Conservation (phyloP, 23 tunicate species). For the Trididemnum miniatum region DNA sequence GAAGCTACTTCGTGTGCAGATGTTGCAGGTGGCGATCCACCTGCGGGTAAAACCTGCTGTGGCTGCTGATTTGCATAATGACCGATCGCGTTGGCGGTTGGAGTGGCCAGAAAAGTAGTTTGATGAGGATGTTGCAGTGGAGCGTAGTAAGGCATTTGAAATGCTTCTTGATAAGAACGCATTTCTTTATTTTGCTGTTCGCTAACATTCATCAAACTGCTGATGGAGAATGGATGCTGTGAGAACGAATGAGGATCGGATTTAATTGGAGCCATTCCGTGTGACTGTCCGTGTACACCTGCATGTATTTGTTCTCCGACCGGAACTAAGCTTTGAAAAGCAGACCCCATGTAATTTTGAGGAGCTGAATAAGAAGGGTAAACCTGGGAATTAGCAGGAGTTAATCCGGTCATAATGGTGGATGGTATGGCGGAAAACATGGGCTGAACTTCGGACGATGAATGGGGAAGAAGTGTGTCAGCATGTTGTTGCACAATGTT, state of each 20-base stretch:
- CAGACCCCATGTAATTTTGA: conserved; percentile 29
- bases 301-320: conserved; percentile 54
- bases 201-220: conserved; percentile 55
- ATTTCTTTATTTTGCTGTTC: conserved; percentile 73
- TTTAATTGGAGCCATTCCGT: too few relatives aligned
- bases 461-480: not conserved
- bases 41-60: too few relatives aligned
- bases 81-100: not conserved
- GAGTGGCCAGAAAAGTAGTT: conserved; percentile 27
- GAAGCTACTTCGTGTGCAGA: not conserved
- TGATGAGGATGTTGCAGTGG: conserved; percentile 50
- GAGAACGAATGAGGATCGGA: conserved; percentile 73
- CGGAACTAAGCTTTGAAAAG: conserved; percentile 6
- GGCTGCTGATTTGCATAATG: too few relatives aligned
- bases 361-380: conserved; percentile 43
- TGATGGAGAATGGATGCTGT: conserved; percentile 91
- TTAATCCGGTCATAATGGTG: too few relatives aligned
- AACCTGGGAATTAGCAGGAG: conserved; percentile 26
- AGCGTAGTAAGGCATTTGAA: conserved; percentile 70
- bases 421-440: conserved; percentile 31
- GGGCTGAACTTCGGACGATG: conserved; percentile 20
- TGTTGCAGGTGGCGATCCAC: not conserved
- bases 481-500: not conserved
- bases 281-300: conserved; percentile 33
- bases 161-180: conserved; percentile 65